phyloP scores from a whole-genome alignment of 2,888 invertebrate genomes.

The Nymphalis urticae region DNA sequence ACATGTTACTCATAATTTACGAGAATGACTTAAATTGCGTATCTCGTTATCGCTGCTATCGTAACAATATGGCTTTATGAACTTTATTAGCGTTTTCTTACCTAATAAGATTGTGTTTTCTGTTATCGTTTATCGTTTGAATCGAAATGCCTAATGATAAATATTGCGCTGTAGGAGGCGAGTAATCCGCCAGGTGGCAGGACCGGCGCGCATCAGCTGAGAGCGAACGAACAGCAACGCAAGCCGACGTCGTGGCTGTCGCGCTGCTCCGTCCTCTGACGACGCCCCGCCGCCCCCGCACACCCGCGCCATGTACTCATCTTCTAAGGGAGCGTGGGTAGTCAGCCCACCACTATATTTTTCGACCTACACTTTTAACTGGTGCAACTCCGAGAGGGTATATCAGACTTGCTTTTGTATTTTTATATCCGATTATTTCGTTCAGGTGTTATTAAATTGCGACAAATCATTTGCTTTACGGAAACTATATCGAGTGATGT shows the following conservation, averaged over 20 bases:
- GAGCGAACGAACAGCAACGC: conserved; percentile 88
- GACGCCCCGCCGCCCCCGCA: conserved; percentile 49
- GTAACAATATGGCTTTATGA: background rate
- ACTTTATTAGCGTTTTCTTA: background rate
- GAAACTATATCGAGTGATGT: conserved; percentile 29
- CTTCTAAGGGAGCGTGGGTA: conserved; percentile 42
- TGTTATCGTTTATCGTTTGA: no score
- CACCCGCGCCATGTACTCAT: conserved; percentile 41
- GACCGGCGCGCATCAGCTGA: conserved; percentile 89
- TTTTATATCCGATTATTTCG: conserved; percentile 74
- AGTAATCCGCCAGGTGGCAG: conserved; percentile 89
- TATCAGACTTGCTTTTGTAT: conserved; percentile 78
- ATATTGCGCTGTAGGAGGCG: conserved; percentile 86
- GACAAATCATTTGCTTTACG: conserved; percentile 26
- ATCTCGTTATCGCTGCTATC: conserved; percentile 6
- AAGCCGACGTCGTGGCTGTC: conserved; percentile 93
- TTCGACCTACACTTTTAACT: conserved; percentile 68
- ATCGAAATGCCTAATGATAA: background rate
- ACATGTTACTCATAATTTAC: conserved; percentile 6
- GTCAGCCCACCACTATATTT: conserved; percentile 70
- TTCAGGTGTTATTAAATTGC: conserved; percentile 41
- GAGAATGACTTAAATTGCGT: conserved; percentile 2
- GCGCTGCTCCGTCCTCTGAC: conserved; percentile 94
- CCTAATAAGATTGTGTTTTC: no score
- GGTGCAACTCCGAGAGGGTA: conserved; percentile 63